Base-by-base conservation (phyloP, 2,888 invertebrate genomes). In the Meiosimyza platycephala region DNA sequence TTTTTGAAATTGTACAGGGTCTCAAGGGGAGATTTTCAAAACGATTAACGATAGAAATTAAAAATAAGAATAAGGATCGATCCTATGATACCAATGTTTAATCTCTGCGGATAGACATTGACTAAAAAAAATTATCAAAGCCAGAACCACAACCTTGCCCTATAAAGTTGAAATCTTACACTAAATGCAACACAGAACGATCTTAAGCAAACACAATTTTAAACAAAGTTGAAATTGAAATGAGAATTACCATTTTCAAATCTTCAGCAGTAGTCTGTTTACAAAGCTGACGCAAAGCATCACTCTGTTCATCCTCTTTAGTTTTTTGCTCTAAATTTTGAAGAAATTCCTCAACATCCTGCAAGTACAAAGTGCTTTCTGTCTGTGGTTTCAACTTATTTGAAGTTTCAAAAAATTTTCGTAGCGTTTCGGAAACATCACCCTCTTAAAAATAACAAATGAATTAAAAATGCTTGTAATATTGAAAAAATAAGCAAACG, bases 371-470 rank as follows among this genome's bases (percentile, higher is more conserved):
- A 1, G 86, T 88, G 81, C 95, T 95, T 78, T 93, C 91, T 57
- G 88, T 85, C 11, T 90, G 88, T 0, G 95, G 94, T 76, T 89
- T 88, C 12, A 90, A 79, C 57, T 88, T 85, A 33, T 82, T 85
- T 64, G 93, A 94, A 72, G 90, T 88, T 75, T 92, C 91, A 85
- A 94, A 97, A 85, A 93, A 96, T 71, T 90, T 87, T 76, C 91
- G 89, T 50, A 98, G 91, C 0, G 97, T 97, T 81, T 95, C 93
- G 0, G 96, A 95, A 2, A 97, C 91, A 86, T 98, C 97, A 0
- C 97, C 87, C 79, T 80, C 84, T 84, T 50, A 3, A 62, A 67
- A 16, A 28, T 18, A 22, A 11, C 13, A 9, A 65, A 63, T 54
- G 9, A 64, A 12, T 69, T 16, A 28, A 18, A 28, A 50, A 33